phyloP scores from a whole-genome alignment of 2,888 invertebrate species.

The Rosalia funebris region DNA sequence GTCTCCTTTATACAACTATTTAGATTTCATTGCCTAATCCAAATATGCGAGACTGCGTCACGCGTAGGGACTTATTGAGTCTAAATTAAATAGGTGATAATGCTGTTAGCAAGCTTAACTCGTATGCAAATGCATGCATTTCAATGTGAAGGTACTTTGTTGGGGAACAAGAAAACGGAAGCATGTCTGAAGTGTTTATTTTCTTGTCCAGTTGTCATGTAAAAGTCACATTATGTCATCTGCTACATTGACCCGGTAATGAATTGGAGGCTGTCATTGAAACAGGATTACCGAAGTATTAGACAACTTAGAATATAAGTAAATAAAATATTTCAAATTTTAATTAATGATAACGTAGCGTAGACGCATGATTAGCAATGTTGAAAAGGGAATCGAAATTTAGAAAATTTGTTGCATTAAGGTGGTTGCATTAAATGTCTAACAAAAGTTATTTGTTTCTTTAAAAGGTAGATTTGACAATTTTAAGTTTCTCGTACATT shows the following conservation, averaged over 20 bases:
- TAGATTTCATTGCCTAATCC: constrained; percentile 25
- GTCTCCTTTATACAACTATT: not conserved
- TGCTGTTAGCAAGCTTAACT: constrained; percentile 17
- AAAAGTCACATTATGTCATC: constrained; percentile 18
- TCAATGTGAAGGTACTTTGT: constrained; percentile 21
- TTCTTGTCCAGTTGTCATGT: constrained; percentile 22
- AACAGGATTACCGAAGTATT: not conserved
- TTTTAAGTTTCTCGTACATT: too few relatives aligned
- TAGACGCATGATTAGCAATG: too few relatives aligned
- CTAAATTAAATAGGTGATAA: constrained; percentile 26
- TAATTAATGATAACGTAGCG: too few relatives aligned
- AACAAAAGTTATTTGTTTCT: too few relatives aligned
- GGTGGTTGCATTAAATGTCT: too few relatives aligned
- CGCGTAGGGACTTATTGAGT: constrained; percentile 12
- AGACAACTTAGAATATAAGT: not conserved
- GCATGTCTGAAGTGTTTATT: constrained; percentile 22
- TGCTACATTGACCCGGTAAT: not conserved
- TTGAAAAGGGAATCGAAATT: too few relatives aligned
- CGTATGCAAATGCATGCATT: constrained; percentile 4
- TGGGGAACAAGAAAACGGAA: constrained; percentile 28
- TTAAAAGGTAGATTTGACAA: too few relatives aligned
- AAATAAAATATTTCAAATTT: too few relatives aligned
- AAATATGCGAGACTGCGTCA: constrained; percentile 19
- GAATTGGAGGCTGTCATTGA: not conserved
- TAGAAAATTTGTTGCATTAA: too few relatives aligned